Percentiles rank a stretch among this genome's conserved stretches.
Evolutionary conservation across 2,797 vertebrate species (phyloP).

Genomic region (Thamnophis elegans): DNA sequence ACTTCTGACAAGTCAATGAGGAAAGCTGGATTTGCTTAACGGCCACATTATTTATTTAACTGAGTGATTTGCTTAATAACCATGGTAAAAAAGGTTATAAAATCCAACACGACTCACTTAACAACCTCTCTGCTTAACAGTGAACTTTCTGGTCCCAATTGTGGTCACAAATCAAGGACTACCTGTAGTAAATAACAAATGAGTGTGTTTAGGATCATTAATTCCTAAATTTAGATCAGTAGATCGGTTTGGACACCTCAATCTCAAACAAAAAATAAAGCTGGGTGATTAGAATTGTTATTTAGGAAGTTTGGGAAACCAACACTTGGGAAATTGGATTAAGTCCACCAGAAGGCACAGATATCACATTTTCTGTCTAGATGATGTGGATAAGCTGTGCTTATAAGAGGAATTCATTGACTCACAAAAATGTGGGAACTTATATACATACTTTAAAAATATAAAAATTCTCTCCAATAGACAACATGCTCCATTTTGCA

Average conservation of each 20-base stretch:
- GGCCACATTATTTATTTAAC: neutral
- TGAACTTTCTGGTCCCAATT: neutral
- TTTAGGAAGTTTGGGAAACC: neutral
- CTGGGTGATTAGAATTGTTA: neutral
- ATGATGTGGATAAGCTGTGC: neutral
- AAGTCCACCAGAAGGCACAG: neutral
- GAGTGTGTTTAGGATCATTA: neutral
- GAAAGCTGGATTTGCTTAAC: neutral
- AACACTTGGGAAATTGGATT: neutral
- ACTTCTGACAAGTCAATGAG: neutral
- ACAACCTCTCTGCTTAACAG: neutral
- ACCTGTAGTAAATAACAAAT: neutral
- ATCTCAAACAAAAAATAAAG: neutral
- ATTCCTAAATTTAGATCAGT: neutral
- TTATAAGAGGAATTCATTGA: neutral
- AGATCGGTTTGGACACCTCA: neutral
- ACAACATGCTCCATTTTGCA: neutral
- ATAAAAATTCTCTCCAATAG: neutral
- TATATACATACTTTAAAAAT: neutral
- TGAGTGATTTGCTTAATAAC: neutral
- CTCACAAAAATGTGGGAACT: neutral
- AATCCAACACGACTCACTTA: neutral
- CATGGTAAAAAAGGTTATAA: neutral
- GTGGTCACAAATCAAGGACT: neutral
- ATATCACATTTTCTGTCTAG: neutral